Evolutionary conservation across 2,888 invertebrate species (phyloP).

Genomic region (Brenthis daphne): DNA sequence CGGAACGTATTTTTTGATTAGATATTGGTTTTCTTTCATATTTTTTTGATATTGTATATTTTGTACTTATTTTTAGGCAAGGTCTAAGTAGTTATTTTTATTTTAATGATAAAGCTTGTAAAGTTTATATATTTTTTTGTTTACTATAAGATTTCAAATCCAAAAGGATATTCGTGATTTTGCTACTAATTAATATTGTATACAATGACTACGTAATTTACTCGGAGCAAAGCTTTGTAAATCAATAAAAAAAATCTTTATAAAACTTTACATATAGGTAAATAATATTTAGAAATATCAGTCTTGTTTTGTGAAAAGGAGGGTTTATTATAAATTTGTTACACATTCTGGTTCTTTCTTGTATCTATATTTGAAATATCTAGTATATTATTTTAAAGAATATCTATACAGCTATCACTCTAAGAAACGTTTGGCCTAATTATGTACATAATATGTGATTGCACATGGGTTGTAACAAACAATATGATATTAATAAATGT

Average conservation of each 20-base stretch:
- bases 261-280: too few relatives aligned
- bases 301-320: too few relatives aligned
- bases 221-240: too few relatives aligned
- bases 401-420: not conserved
- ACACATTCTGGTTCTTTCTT: not conserved
- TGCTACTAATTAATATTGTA: too few relatives aligned
- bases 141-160: too few relatives aligned
- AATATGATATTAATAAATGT: constrained; percentile 17
- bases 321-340: too few relatives aligned
- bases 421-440: constrained; percentile 9
- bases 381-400: not conserved
- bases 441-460: constrained; percentile 6
- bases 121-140: too few relatives aligned
- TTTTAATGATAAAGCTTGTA: too few relatives aligned
- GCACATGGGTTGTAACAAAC: constrained; percentile 15
- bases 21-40: not conserved
- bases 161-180: too few relatives aligned
- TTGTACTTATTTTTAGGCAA: not conserved
- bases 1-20: not conserved
- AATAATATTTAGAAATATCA: too few relatives aligned
- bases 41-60: not conserved
- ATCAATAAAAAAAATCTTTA: too few relatives aligned
- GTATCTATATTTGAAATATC: constrained; percentile 8
- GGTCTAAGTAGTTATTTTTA: not conserved
- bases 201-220: too few relatives aligned